Evolutionary conservation across 2,888 invertebrate species (phyloP).

Genomic region (Epirrita christyi): DNA sequence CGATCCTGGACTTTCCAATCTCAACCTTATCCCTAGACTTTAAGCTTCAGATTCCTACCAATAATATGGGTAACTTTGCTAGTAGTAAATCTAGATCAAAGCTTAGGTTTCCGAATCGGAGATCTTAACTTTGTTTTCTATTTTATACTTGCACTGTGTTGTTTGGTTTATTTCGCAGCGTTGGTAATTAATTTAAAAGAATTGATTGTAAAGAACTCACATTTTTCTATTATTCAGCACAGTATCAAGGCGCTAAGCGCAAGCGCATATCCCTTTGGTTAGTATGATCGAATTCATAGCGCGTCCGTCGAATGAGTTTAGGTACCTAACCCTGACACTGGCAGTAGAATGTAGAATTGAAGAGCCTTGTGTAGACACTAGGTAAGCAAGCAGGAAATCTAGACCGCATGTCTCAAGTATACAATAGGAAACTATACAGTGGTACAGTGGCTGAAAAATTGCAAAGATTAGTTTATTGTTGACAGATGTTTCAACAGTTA

Average conservation of each 20-base stretch:
- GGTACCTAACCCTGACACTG: too few relatives aligned
- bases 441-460: too few relatives aligned
- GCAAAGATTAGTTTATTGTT: not conserved
- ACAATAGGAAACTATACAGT: too few relatives aligned
- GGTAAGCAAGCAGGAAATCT: not conserved
- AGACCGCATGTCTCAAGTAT: too few relatives aligned
- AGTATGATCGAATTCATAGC: too few relatives aligned
- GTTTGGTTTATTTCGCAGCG: constrained; percentile 19
- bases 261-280: too few relatives aligned
- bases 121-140: constrained; percentile 52
- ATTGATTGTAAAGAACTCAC: too few relatives aligned
- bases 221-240: too few relatives aligned
- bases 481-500: not conserved
- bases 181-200: constrained; percentile 5
- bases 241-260: too few relatives aligned
- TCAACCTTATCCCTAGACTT: constrained; percentile 27
- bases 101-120: constrained; percentile 58
- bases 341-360: too few relatives aligned
- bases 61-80: constrained; percentile 27
- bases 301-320: too few relatives aligned
- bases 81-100: constrained; percentile 61
- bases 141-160: constrained; percentile 25
- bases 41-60: constrained; percentile 38
- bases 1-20: constrained; percentile 26
- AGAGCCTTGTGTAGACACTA: not conserved